Evolutionary conservation across 2,797 vertebrate species (phyloP).

Genomic region (Pseudomugil gertrudae): DNA sequence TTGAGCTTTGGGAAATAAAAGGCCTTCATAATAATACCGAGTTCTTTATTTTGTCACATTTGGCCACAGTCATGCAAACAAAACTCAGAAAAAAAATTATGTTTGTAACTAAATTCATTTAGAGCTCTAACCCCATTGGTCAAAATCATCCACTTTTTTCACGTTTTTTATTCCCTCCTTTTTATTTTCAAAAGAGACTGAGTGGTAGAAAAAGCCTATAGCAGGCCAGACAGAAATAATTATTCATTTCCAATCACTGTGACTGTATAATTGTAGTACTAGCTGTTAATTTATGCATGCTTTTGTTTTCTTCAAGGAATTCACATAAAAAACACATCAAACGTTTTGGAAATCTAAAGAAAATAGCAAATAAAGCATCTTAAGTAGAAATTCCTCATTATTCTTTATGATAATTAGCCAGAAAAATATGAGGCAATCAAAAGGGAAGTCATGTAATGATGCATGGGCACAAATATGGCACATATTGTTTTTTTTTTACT

Average conservation of each 20-base stretch:
- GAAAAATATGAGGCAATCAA: constrained; percentile 73
- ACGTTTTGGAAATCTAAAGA: constrained; percentile 82
- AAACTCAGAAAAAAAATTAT: constrained; percentile 40
- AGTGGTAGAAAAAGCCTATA: constrained; percentile 78
- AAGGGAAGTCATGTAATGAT: constrained; percentile 73
- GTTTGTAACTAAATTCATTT: constrained; percentile 51
- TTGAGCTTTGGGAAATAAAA: too few relatives aligned
- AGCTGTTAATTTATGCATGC: constrained; percentile 79
- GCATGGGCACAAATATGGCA: constrained; percentile 71
- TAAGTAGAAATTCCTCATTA: constrained; percentile 81
- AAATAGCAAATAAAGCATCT: constrained; percentile 65
- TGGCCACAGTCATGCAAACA: constrained; percentile 3
- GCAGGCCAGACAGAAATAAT: constrained; percentile 75
- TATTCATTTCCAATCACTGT: constrained; percentile 80
- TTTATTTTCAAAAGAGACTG: constrained; percentile 56
- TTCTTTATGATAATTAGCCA: constrained; percentile 81
- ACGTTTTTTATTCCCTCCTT: constrained; percentile 14
- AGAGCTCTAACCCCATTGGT: constrained; percentile 40
- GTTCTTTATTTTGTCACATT: constrained; percentile 6
- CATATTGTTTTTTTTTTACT: constrained; percentile 72
- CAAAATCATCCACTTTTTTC: constrained; percentile 47
- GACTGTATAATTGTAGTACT: constrained; percentile 79
- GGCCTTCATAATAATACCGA: neutral
- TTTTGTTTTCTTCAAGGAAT: constrained; percentile 82
- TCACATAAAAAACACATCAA: constrained; percentile 63